Base-by-base conservation (phyloP, 2,888 invertebrate genomes). In the Julus scandinavius region DNA sequence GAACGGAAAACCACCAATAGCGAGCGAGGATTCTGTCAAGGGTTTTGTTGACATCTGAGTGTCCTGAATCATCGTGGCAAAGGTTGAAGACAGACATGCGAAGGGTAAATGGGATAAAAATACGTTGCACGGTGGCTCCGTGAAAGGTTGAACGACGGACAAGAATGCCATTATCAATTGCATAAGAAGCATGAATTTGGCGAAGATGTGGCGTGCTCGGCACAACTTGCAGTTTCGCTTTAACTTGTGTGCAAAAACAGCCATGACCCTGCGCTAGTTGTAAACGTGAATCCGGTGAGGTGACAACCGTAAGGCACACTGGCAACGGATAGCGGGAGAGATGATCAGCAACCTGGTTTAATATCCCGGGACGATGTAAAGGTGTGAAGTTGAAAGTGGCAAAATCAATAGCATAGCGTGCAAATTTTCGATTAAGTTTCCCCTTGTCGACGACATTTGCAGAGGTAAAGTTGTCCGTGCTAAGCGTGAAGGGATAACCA, bases 61-160 rank as follows among this genome's bases (percentile, higher is more conserved):
- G 29, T 29, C 29, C 29, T 29, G 29, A 29, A 29, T 29, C 29
- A 29, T 29, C 49, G 11, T 49, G 1, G 6, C 13, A 54, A 54
- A 54, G 54, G 4, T 54, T 54, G 11, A 54, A 17, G 3, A 0
- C 17, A 54, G 54, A 9, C 1, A 1, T 9, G 9, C 49, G 1
- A 2, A 49, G 29, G 29, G 29, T 29, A 1, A 1, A 29, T 29
- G 29, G 29, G 29, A 29, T 29, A 29, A 54, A 0, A 13, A 54
- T 3, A 3, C 1, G 4, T 4, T 1, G 54, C 1, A 13, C 15
- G 0, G 4, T 1, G 4, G 11, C 4, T 1, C 15, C 17, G 4
- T 54, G 1, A 11, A 17, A 1, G 54, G 54, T 15, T 13, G 4
- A 15, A 13, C 15, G 15, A 13, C 13, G 15, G 9, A 13, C 54